A percentile compares a stretch with the other conserved stretches of the same genome.
Evolutionary conservation across 2,113 vertebrate species (phyloP).

Genomic region (Atrichornis clamosus): DNA sequence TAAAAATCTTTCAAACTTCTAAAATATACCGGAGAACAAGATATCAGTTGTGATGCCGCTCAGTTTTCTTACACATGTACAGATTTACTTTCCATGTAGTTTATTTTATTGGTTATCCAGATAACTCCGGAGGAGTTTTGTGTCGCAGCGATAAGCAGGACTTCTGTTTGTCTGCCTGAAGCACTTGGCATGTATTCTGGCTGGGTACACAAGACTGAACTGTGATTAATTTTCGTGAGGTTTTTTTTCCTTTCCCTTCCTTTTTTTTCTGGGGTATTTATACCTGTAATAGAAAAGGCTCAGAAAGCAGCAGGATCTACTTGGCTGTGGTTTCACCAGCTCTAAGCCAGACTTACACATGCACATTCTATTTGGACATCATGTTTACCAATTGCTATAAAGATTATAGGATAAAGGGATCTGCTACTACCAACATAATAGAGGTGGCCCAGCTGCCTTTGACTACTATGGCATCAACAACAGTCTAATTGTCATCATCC

Average conservation of each 20-base stretch:
- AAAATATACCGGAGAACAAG: neutral
- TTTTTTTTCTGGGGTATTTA: neutral
- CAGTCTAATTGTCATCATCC: neutral
- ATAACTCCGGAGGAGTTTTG: neutral
- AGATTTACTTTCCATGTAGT: neutral
- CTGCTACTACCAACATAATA: neutral
- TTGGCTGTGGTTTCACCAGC: neutral
- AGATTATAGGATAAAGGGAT: neutral
- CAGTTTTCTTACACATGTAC: neutral
- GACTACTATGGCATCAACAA: neutral
- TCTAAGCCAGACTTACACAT: neutral
- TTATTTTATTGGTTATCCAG: neutral
- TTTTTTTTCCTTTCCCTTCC: neutral
- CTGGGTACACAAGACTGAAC: neutral
- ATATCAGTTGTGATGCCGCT: neutral
- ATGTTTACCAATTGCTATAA: neutral
- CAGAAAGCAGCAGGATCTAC: neutral
- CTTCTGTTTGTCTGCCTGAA: neutral
- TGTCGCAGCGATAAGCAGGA: neutral
- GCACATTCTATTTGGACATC: neutral
- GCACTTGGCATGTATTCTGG: neutral
- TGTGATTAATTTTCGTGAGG: accelerated
- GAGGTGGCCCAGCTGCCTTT: neutral
- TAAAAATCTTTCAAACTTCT: neutral
- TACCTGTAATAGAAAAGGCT: neutral